phyloP scores from a whole-genome alignment of 2,888 invertebrate genomes.

The Calephelis perditalis region DNA sequence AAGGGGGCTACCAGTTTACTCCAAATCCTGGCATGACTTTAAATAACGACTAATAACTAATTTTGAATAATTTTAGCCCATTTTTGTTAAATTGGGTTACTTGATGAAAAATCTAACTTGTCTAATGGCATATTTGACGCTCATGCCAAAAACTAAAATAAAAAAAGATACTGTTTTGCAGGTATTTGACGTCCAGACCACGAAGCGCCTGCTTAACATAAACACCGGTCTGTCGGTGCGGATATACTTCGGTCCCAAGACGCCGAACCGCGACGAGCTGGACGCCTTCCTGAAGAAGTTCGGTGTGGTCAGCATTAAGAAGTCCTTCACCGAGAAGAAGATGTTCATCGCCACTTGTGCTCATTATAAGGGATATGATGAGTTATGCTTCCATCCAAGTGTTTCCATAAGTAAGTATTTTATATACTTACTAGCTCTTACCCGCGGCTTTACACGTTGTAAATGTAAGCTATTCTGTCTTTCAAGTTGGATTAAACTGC shows the following conservation, averaged over 20 bases:
- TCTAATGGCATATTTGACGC: not conserved
- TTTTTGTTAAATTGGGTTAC: not conserved
- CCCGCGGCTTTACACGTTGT: too few relatives aligned
- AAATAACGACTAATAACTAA: too few relatives aligned
- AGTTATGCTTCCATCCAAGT: not conserved
- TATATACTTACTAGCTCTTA: not conserved
- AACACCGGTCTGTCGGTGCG: conserved; percentile 35
- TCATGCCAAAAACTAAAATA: not conserved
- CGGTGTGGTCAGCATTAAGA: conserved; percentile 37
- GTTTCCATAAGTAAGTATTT: conserved; percentile 1
- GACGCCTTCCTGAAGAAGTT: conserved; percentile 32
- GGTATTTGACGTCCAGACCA: conserved; percentile 36
- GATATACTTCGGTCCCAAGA: conserved; percentile 32
- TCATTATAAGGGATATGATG: conserved; percentile 36
- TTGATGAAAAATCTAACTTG: not conserved
- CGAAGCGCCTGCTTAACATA: conserved; percentile 39
- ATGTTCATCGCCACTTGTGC: conserved; percentile 33
- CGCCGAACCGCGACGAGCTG: conserved; percentile 26
- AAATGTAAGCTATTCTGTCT: too few relatives aligned
- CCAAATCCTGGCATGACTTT: too few relatives aligned
- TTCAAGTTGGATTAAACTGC: too few relatives aligned
- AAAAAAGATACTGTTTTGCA: conserved; percentile 25
- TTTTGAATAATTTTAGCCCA: too few relatives aligned
- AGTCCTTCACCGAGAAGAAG: conserved; percentile 26
- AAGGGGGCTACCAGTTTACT: too few relatives aligned